Evolutionary conservation across 2,888 invertebrate genomes (phyloP).

Genomic region (Cinara cedri): DNA sequence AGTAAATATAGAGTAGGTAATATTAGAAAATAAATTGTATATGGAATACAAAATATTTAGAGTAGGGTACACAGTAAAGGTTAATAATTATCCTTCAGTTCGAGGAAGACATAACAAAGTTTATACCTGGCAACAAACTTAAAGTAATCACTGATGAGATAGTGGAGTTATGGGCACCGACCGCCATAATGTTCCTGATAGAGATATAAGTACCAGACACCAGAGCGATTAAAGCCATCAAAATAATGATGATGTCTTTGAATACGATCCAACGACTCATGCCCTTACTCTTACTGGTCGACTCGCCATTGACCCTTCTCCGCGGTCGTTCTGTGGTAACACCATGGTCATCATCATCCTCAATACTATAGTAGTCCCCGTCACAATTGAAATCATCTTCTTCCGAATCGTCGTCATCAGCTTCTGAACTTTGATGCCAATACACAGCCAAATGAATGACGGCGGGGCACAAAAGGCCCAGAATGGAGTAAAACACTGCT

Average conservation of each 20-base stretch:
- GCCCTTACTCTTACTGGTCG: background rate
- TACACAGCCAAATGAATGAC: conserved; percentile 72
- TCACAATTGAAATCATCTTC: conserved; percentile 61
- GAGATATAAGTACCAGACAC: conserved; percentile 69
- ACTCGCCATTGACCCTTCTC: background rate
- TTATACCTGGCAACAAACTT: too few relatives aligned
- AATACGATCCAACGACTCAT: conserved; percentile 67
- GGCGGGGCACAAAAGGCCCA: conserved; percentile 78
- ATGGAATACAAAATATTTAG: too few relatives aligned
- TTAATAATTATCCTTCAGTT: too few relatives aligned
- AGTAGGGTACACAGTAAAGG: too few relatives aligned
- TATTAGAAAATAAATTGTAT: too few relatives aligned
- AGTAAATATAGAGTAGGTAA: too few relatives aligned
- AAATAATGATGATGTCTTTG: conserved; percentile 70
- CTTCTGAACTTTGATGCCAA: conserved; percentile 58
- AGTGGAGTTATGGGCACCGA: background rate
- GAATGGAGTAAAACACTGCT: conserved; percentile 72
- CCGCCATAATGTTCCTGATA: conserved; percentile 63
- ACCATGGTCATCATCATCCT: background rate
- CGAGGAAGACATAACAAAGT: too few relatives aligned
- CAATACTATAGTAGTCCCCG: background rate
- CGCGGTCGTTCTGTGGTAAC: background rate
- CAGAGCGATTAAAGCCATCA: conserved; percentile 73
- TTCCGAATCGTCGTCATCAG: background rate
- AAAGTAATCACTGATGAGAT: too few relatives aligned